Base-by-base conservation (phyloP, 2,888 invertebrate genomes). In the Erebia aethiops region DNA sequence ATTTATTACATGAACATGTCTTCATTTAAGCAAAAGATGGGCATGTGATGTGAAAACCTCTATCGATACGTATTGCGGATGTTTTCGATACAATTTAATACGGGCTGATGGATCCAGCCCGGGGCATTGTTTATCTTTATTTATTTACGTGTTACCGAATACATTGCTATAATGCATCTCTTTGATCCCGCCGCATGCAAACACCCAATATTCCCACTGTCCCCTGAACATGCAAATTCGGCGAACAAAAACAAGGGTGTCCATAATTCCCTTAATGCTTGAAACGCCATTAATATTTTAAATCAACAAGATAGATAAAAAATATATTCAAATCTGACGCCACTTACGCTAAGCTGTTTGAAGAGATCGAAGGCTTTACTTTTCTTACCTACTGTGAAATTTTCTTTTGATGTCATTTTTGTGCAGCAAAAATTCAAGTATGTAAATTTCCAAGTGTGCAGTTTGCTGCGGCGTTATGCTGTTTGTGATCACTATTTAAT, bases 141-240 rank as follows among this genome's bases (percentile, higher is more conserved):
- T 91, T 91, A 91, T 91, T 90, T 91, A 90, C 90, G 91, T 91
- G 92, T 88, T 86, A 84, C 78, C 82, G 89, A 90, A 91, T 90
- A 90, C 88, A 87, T 87, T 87, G 80, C 78, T 80, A 81, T 87
- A 88, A 88, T 88, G 87, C 89, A 85, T 81, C 84, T 78, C 84
- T 85, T 82, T 86, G 87, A 86, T 86, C 87, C 81, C 82, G 78
- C 77, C 82, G 79, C 82, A 84, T 87, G 88, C 89, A 87, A 85
- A 87, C 79, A 82, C 79, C 70, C 75, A 68, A 65, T 71, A 72
- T 77, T 76, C 77, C 78, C 78, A 75, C 79, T 78, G 81, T 78
- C 80, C 82, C 84, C 81, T 79, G 74, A 72, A 76, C 80, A 85
- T 91, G 92, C 91, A 92, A 92, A 91, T 90, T 84, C 84, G 79